phyloP scores from a whole-genome alignment of 92 coral and sea anemone genomes.

The Porites divaricata region DNA sequence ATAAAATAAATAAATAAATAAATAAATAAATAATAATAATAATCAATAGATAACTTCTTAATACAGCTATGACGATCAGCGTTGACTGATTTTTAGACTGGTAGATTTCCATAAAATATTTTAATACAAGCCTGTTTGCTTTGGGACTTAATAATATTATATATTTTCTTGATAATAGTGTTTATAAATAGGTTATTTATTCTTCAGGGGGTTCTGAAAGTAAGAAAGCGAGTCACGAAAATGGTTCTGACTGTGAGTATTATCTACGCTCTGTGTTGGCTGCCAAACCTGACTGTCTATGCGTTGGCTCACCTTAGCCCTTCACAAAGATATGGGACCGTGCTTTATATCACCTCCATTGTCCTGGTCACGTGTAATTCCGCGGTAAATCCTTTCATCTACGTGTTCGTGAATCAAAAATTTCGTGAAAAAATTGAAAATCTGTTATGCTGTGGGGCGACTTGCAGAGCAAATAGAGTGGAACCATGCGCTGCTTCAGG shows the following conservation, averaged over 20 bases:
- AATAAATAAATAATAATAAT: too few species aligned
- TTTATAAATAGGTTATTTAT: neutral
- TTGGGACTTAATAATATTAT: neutral
- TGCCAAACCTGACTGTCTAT: slow-evolving; percentile 67
- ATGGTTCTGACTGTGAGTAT: slow-evolving; percentile 74
- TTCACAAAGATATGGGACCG: slow-evolving; percentile 54
- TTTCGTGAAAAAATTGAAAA: slow-evolving; percentile 46
- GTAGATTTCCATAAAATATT: too few species aligned
- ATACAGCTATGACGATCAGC: too few species aligned
- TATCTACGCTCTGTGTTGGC: slow-evolving; percentile 66
- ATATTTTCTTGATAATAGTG: neutral
- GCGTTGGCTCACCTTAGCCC: slow-evolving; percentile 61
- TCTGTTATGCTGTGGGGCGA: slow-evolving; percentile 31
- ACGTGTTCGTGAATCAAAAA: slow-evolving; percentile 58
- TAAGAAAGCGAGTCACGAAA: slow-evolving; percentile 73
- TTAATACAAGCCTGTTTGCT: too few species aligned
- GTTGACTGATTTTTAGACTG: too few species aligned
- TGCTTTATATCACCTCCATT: slow-evolving; percentile 61
- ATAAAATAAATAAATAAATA: too few species aligned
- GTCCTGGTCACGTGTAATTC: slow-evolving; percentile 74
- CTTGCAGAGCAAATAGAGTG: slow-evolving; percentile 18
- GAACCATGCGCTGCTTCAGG: neutral
- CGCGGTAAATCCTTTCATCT: slow-evolving; percentile 71
- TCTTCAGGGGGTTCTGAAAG: slow-evolving; percentile 44
- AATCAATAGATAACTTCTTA: too few species aligned